Conservation (phyloP, 2,113 vertebrate genomes). For the Cynocephalus volans region DNA sequence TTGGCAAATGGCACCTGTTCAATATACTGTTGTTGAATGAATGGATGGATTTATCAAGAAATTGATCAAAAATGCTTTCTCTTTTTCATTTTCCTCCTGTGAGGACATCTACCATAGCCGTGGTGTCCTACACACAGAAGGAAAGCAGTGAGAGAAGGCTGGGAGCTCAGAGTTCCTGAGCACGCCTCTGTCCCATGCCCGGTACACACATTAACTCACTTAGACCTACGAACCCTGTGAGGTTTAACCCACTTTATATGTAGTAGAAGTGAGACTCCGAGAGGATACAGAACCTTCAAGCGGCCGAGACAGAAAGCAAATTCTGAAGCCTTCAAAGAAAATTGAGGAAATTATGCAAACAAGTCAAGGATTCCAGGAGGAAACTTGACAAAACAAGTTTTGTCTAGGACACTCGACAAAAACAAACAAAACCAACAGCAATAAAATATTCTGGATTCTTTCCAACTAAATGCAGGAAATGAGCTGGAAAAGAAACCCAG, state of each 20-base stretch:
- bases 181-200: not conserved
- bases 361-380: slow-evolving; percentile 18
- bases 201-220: not conserved
- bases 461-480: slow-evolving; percentile 75
- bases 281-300: not conserved
- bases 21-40: not conserved
- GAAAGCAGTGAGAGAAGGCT: not conserved
- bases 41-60: not conserved
- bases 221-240: not conserved
- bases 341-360: slow-evolving; percentile 42
- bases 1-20: not conserved
- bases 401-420: slow-evolving; percentile 32
- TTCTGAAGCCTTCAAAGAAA: slow-evolving; percentile 16
- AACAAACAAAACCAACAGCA: slow-evolving; percentile 58
- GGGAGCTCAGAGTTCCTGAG: not conserved
- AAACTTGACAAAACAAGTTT: not conserved
- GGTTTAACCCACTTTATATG: not conserved
- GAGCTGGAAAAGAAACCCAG: slow-evolving; percentile 69
- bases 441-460: slow-evolving; percentile 55
- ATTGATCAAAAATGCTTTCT: not conserved
- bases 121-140: not conserved
- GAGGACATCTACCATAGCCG: not conserved
- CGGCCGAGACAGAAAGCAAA: not conserved
- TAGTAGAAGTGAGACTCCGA: not conserved
- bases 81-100: not conserved